These are phyloP conservation scores for Molorchus minor DNA, from an alignment of 2,888 invertebrate genomes.

Conservation along the genomic window DNA sequence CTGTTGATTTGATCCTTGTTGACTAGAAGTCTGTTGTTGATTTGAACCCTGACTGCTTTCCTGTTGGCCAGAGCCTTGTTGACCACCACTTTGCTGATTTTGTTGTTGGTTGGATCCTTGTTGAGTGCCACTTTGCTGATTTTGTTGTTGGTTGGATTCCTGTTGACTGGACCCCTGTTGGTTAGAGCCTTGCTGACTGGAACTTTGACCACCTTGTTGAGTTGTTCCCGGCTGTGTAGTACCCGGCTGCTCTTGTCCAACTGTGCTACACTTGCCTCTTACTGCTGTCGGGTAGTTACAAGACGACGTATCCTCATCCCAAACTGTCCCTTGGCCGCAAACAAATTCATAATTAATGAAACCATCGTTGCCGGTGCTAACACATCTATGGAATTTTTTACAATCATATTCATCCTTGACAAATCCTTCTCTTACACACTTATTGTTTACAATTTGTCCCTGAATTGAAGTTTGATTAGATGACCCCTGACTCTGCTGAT, in stretches of 20 bases:
- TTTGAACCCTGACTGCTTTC: slow-evolving; percentile 30
- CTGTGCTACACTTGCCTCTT: slow-evolving; percentile 44
- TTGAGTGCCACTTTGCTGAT: slow-evolving; percentile 28
- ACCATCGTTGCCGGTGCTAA: slow-evolving; percentile 68
- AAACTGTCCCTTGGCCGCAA: slow-evolving; percentile 81
- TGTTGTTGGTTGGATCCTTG: slow-evolving; percentile 31
- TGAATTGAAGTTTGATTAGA: slow-evolving; percentile 3
- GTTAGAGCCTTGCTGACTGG: slow-evolving; percentile 29
- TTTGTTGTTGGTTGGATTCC: slow-evolving; percentile 30
- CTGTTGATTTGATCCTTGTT: slow-evolving; percentile 37
- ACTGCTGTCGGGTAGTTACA: slow-evolving; percentile 79
- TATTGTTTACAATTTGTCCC: slow-evolving; percentile 21
- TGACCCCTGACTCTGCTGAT: slow-evolving; percentile 18
- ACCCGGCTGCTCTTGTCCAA: slow-evolving; percentile 1
- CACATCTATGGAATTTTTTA: slow-evolving; percentile 81
- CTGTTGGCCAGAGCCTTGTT: slow-evolving; percentile 24
- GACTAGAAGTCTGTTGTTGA: slow-evolving; percentile 35
- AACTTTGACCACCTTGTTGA: background rate
- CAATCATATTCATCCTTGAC: slow-evolving; percentile 75
- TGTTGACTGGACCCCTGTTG: slow-evolving; percentile 21
- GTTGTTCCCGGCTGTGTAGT: slow-evolving; percentile 9
- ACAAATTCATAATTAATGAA: slow-evolving; percentile 75
- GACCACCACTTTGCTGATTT: slow-evolving; percentile 16
- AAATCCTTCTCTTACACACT: slow-evolving; percentile 74
- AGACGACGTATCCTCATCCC: slow-evolving; percentile 73